Evolutionary conservation across 2,113 vertebrate species (phyloP).

Genomic region (Diglossa brunneiventris): DNA sequence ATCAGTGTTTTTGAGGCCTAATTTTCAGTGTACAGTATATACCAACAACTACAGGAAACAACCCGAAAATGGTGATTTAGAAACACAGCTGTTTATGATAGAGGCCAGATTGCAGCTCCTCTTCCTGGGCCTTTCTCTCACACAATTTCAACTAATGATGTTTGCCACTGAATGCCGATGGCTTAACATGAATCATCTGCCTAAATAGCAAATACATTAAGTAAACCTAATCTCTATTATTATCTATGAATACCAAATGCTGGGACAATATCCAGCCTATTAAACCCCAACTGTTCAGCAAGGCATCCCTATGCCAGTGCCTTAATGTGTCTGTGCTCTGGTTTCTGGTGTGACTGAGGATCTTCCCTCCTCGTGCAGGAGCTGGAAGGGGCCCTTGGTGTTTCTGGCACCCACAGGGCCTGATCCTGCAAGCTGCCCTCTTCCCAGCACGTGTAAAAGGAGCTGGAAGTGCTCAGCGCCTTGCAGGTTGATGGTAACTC

Average conservation of each 20-base stretch:
- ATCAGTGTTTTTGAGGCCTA: conserved; percentile 79
- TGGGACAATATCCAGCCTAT: conserved; percentile 56
- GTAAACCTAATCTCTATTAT: conserved; percentile 60
- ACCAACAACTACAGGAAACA: conserved; percentile 69
- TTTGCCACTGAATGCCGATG: conserved; percentile 62
- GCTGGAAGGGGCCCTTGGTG: background rate
- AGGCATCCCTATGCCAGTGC: background rate
- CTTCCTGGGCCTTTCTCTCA: conserved; percentile 49
- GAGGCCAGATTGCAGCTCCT: conserved; percentile 61
- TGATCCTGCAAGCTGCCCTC: background rate
- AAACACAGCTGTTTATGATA: conserved; percentile 62
- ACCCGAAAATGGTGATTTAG: conserved; percentile 58
- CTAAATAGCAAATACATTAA: conserved; percentile 66
- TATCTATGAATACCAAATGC: conserved; percentile 58
- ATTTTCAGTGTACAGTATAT: conserved; percentile 69
- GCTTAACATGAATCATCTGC: conserved; percentile 61
- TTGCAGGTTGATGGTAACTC: background rate
- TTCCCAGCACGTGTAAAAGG: background rate
- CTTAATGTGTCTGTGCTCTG: background rate
- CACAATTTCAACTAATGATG: conserved; percentile 65
- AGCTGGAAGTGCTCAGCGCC: background rate
- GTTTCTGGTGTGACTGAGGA: background rate
- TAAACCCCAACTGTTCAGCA: conserved; percentile 46
- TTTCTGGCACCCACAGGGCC: background rate
- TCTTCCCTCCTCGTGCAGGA: background rate